Percentiles rank a stretch among this genome's conserved stretches.
Conservation (phyloP, 2,113 vertebrate species). For the Lepidiolamprologus cunningtoni region DNA sequence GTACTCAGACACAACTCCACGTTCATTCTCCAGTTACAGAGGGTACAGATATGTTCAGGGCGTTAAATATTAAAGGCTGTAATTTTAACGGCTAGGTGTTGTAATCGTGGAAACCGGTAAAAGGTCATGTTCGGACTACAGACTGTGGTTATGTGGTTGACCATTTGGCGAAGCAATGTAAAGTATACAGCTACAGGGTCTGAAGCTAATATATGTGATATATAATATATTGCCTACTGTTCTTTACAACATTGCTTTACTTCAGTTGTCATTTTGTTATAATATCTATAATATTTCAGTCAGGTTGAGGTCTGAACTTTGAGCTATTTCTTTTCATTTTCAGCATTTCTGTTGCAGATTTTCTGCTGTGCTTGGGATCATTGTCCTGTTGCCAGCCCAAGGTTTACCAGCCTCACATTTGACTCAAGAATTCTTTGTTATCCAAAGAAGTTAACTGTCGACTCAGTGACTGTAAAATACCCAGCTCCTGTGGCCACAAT, state of each 20-base stretch:
- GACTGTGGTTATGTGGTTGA: background rate
- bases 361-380: background rate
- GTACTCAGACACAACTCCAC: constrained; percentile 16
- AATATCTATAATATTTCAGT: background rate
- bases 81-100: constrained; percentile 40
- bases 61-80: constrained; percentile 63
- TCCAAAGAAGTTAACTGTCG: background rate
- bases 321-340: background rate
- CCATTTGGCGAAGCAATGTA: background rate
- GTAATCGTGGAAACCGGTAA: constrained; percentile 35
- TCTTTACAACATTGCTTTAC: background rate
- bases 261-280: background rate
- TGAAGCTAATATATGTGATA: background rate
- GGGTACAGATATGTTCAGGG: constrained; percentile 6
- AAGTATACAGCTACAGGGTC: background rate
- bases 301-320: background rate
- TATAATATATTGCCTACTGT: background rate
- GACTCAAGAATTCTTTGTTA: background rate
- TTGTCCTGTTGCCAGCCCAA: background rate
- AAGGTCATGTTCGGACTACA: constrained; percentile 42
- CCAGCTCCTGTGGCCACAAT: background rate
- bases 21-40: constrained; percentile 44
- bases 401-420: background rate
- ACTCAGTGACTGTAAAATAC: background rate
- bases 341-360: background rate